phyloP scores from a whole-genome alignment of 2,113 vertebrate genomes.

The Poeciliopsis prolifica region DNA sequence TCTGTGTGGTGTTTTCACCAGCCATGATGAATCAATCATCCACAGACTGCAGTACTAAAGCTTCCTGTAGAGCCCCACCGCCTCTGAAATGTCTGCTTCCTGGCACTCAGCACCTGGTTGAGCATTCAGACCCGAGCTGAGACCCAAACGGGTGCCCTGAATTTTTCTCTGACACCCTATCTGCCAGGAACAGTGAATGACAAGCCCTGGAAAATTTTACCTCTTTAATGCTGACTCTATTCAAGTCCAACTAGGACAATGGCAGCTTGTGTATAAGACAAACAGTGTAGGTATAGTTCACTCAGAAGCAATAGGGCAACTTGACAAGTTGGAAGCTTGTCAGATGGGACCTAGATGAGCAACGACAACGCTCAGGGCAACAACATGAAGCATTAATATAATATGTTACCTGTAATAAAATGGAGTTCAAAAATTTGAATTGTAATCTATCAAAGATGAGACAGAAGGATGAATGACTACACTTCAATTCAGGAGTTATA shows the following conservation, averaged over 20 bases:
- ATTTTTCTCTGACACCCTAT: slow-evolving; percentile 31
- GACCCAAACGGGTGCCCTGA: slow-evolving; percentile 58
- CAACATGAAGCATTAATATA: too few species aligned
- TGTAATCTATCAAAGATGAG: too few species aligned
- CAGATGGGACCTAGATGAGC: slow-evolving; percentile 7
- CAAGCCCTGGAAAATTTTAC: slow-evolving; percentile 64
- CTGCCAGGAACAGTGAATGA: slow-evolving; percentile 64
- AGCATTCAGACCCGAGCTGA: slow-evolving; percentile 36
- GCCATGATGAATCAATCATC: slow-evolving; percentile 42
- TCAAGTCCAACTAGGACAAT: slow-evolving; percentile 52
- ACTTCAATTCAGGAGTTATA: too few species aligned
- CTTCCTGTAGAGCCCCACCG: slow-evolving; percentile 8
- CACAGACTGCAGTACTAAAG: slow-evolving; percentile 22
- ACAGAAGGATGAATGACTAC: too few species aligned
- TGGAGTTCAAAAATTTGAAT: too few species aligned
- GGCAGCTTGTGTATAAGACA: slow-evolving; percentile 30
- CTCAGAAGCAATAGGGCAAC: slow-evolving; percentile 7
- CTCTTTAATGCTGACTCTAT: slow-evolving; percentile 48
- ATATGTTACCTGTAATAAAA: too few species aligned
- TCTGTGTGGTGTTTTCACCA: slow-evolving; percentile 6
- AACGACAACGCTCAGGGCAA: slow-evolving; percentile 3
- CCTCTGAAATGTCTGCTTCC: slow-evolving; percentile 30
- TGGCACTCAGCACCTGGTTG: slow-evolving; percentile 16
- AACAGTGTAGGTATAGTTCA: neutral
- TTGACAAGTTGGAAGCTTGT: slow-evolving; percentile 3